Base-by-base conservation (phyloP, 2,888 invertebrate genomes). In the Geophilus truncorum region DNA sequence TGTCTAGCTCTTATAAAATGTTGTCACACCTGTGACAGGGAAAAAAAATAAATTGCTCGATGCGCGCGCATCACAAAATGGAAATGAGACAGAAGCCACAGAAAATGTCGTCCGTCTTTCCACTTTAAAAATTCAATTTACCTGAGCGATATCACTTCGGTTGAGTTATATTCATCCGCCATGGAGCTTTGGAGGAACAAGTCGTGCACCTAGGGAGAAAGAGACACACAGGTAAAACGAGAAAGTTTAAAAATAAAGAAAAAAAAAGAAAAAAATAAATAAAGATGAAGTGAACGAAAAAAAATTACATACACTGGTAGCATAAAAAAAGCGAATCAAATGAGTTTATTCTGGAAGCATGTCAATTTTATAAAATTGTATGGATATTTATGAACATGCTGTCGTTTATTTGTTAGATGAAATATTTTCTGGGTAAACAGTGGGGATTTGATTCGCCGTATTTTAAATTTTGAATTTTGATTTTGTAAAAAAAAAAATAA, bases 121-220 rank as follows among this genome's bases (percentile, higher is more conserved):
- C 32, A 77, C 77, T 34, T 36, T 77, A 32, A 40, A 78, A 28
- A 36, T 40, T 36, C 78, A 45, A 40, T 28, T 78, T 78, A 78
- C 78, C 78, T 78, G 78, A 78, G 45, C 36, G 45, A 40, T 36
- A 45, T 45, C 28, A 78, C 78, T 40, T 36, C 45, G 32, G 78
- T 78, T 45, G 78, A 78, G 45, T 78, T 78, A 45, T 78, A 78
- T 78, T 78, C 78, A 28, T 78, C 78, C 40, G 78, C 78, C 28
- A 78, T 78, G 45, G 78, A 78, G 45, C 78, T 78, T 40, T 18
- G 78, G 28, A 28, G 36, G 25, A 78, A 78, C 23, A 78, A 78
- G 45, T 23, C 36, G 45, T 78, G 25, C 36, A 78, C 45, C 78
- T 78, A 36, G 36, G 36, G 36, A 78, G n/a, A 77, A 34, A 77